Conservation (phyloP, 1,140 invertebrate species). For the Megathymus violae region DNA sequence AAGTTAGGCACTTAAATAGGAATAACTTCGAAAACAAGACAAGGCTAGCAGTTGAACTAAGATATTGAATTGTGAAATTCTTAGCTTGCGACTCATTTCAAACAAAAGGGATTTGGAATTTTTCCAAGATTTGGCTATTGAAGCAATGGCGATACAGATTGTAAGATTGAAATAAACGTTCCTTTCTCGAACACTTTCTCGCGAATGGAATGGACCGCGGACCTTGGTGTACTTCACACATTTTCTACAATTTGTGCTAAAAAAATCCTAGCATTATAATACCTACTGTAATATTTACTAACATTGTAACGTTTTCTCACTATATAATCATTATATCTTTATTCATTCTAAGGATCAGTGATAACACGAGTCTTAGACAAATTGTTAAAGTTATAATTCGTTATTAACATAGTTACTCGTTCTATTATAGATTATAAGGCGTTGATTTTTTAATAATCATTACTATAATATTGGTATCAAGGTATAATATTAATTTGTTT, state of each 20-base stretch:
- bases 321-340: not conserved
- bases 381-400: too few species aligned
- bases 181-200: conserved; percentile 40
- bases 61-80: conserved; percentile 19
- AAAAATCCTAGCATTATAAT: conserved; percentile 21
- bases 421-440: too few species aligned
- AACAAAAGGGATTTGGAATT: conserved; percentile 33
- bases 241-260: conserved; percentile 30
- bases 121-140: conserved; percentile 39
- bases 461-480: too few species aligned
- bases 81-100: conserved; percentile 21
- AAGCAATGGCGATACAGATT: conserved; percentile 33
- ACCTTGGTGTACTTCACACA: conserved; percentile 35
- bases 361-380: too few species aligned
- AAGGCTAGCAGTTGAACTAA: not conserved
- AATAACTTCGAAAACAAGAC: not conserved
- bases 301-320: conserved; percentile 12
- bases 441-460: too few species aligned
- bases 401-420: too few species aligned
- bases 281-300: conserved; percentile 28
- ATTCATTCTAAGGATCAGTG: too few species aligned
- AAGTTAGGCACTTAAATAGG: not conserved
- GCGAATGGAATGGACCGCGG: conserved; percentile 39
- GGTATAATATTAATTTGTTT: too few species aligned
- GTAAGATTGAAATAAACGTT: conserved; percentile 44